Base-by-base conservation (phyloP, 2,113 vertebrate species). In the Chloebia gouldiae region DNA sequence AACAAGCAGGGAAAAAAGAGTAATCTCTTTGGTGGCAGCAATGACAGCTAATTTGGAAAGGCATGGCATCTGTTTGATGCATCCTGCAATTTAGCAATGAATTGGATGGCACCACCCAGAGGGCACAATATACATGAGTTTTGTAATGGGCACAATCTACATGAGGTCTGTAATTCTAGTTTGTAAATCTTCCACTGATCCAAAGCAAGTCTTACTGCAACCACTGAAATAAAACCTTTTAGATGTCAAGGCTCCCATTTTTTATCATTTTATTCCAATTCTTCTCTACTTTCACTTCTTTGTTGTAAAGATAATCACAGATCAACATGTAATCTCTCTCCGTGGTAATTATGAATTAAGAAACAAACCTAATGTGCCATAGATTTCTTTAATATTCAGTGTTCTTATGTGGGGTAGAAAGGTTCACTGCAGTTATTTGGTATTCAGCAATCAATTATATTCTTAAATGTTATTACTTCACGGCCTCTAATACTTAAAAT, bases 281-380 rank as follows among this genome's bases (percentile, higher is more conserved):
- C 27, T 56, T 86, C 47, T 89, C 33, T 21, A 24, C 8, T 92
- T 91, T 60, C 20, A 18, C 19, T 82, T 69, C 24, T 73, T 91
- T 83, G 25, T 86, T 91, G 15, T 40, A 69, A 84, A 81, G 33
- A 22, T 84, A 88, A 73, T 76, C 68, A 66, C 31, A 83, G 42
- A 84, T 65, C 37, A 50, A 84, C 33, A 71, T 25, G 40, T 63
- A 73, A 81, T 76, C 40, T 75, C 21, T 54, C 61, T 77, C 50
- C 60, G 9, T 53, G 40, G 54, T 87, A 95, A 94, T 87, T 80
- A 92, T 95, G 65, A 90, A 80, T 85, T 88, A 92, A 95, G 50
- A 47, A 92, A 75, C 30, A 82, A 94, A 82, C 45, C 25, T 71
- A 77, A 50, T 90, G 13, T 33, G 79, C 71, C 42, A 35, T 51